Evolutionary conservation across 2,888 invertebrate genomes (phyloP).

Genomic region (Cheilosia variabilis): DNA sequence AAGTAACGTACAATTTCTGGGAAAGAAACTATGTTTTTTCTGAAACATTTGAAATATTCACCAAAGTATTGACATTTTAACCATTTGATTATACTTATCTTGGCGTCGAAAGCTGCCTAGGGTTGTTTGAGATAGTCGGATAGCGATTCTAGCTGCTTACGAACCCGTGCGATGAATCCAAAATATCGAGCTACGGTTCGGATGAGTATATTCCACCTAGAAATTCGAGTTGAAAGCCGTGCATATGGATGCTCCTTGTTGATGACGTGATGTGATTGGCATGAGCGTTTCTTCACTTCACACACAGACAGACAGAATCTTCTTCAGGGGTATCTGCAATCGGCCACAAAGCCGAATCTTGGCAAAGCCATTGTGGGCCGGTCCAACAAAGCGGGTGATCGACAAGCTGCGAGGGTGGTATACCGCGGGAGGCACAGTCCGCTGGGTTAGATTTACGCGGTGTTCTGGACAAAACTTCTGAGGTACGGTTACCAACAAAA

Average conservation of each 20-base stretch:
- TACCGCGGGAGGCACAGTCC: background rate
- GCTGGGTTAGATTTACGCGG: background rate
- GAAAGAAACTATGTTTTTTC: no score
- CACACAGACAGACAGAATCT: background rate
- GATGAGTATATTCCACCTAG: background rate
- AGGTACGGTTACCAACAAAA: background rate
- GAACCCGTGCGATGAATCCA: no score
- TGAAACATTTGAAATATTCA: no score
- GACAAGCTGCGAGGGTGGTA: background rate
- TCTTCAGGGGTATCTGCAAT: background rate
- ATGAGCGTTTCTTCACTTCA: background rate
- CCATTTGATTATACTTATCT: no score
- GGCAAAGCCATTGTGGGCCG: background rate
- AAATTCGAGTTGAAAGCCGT: background rate
- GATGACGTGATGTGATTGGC: background rate
- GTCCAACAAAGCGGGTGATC: background rate
- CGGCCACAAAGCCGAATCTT: background rate
- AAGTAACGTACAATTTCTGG: no score
- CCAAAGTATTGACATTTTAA: no score
- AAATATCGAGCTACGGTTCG: background rate
- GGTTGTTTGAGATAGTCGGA: no score
- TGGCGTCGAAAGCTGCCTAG: no score
- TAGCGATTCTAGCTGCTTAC: no score
- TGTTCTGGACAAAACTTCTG: background rate
- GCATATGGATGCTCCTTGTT: background rate